These are phyloP conservation scores for Sebastolobus altivelis DNA, from an alignment of 2,797 vertebrate genomes.

Conservation along the genomic window DNA sequence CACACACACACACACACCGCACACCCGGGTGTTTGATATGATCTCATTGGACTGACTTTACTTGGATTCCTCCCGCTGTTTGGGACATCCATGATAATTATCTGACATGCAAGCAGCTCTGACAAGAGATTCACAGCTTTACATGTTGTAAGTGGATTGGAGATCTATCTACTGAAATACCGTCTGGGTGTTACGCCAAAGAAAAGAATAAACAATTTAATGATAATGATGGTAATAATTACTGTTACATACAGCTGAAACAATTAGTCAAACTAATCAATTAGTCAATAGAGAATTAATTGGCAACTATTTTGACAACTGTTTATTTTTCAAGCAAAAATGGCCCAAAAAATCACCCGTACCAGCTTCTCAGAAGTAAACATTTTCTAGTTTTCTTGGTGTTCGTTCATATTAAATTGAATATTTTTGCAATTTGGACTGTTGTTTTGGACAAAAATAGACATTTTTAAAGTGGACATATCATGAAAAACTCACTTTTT, in stretches of 20 bases:
- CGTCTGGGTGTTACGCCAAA: not conserved
- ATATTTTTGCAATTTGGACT: not conserved
- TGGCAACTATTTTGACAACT: not conserved
- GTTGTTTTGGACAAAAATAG: not conserved
- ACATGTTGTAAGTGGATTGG: not conserved
- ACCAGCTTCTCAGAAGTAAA: not conserved
- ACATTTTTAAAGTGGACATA: not conserved
- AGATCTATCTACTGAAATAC: conserved; percentile 10
- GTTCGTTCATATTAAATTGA: not conserved
- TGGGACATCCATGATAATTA: not conserved
- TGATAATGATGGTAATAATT: not conserved
- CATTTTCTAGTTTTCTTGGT: not conserved
- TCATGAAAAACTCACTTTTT: no score
- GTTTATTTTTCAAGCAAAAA: not conserved
- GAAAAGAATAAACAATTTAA: not conserved
- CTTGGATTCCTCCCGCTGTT: not conserved
- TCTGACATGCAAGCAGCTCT: conserved; percentile 15
- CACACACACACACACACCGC: not conserved
- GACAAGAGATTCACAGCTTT: not conserved
- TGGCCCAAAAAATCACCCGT: not conserved
- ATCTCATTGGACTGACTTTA: not conserved
- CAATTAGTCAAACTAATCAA: not conserved
- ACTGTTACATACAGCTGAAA: not conserved
- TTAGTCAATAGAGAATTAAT: not conserved
- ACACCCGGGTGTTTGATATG: not conserved